These are phyloP conservation scores for Clarias gariepinus DNA, from an alignment of 2,113 vertebrate genomes.

Conservation along the genomic window DNA sequence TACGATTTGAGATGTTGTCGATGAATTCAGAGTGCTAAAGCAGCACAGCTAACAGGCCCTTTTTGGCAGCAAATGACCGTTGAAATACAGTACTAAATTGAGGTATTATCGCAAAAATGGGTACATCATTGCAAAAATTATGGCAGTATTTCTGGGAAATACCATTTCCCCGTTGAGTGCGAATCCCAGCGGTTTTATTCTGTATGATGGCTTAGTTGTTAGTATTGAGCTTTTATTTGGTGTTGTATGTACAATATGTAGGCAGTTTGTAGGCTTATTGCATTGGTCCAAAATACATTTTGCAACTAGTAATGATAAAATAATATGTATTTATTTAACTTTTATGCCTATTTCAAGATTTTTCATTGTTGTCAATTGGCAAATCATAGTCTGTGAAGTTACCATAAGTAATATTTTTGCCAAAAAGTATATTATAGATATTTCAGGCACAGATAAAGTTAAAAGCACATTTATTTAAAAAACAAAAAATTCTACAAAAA, in stretches of 20 bases:
- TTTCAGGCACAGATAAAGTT: background rate
- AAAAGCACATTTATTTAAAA: background rate
- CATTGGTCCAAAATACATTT: background rate
- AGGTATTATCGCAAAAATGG: slow-evolving; percentile 4
- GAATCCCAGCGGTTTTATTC: background rate
- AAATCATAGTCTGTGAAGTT: too few relatives aligned
- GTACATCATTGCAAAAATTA: slow-evolving; percentile 6
- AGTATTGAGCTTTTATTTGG: background rate
- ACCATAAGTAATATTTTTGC: too few relatives aligned
- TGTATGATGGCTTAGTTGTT: background rate
- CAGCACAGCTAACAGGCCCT: background rate
- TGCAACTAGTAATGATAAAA: background rate
- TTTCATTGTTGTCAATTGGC: too few relatives aligned
- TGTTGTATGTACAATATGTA: background rate
- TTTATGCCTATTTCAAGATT: too few relatives aligned
- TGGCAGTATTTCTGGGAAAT: background rate
- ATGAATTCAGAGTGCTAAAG: background rate
- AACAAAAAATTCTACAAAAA: background rate
- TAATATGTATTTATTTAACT: background rate
- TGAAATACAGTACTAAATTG: slow-evolving; percentile 19
- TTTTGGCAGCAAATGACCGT: slow-evolving; percentile 29
- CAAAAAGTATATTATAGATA: background rate
- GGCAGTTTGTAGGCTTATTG: background rate
- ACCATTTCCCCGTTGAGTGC: background rate
- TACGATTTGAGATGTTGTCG: background rate